Base-by-base conservation (phyloP, 2,888 invertebrate species). In the Escarpia spicata region DNA sequence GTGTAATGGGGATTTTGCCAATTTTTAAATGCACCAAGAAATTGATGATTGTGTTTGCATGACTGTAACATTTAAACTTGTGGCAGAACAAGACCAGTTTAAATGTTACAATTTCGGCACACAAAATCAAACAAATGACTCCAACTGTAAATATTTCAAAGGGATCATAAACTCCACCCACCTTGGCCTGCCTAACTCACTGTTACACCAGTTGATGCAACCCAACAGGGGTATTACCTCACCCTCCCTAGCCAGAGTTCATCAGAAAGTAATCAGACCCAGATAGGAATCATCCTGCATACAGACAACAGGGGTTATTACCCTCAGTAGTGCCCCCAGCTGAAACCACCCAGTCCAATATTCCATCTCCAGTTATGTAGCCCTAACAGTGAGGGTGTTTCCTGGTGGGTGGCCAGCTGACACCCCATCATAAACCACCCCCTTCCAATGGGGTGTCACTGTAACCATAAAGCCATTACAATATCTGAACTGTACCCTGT, bases 311-410 rank as follows among this genome's bases (percentile, higher is more conserved):
- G 19, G 19, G 75, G n/a, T 75, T 75, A 75, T 75, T 75, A 75
- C 75, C 75, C 75, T n/a, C n/a, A 19, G 19, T 75, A 75, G 19
- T 75, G 26, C 75, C 75, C 75, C 75, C 75, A 75, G 75, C n/a
- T 75, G 75, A 75, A 75, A 3, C 26, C 26, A 26, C 75, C 75
- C 26, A 75, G 75, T 75, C 26, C 75, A 75, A 75, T 75, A 75
- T 75, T 75, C 75, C n/a, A 75, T 75, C 75, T 75, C 75, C 75
- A 75, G 75, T 75, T 75, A 75, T 75, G 75, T 75, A 75, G 75
- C 75, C n/a, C 75, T 75, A 75, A 26, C 26, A 75, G 75, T 75
- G 26, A 75, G 75, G 75, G 75, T 75, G 75, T 75, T 75, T 75
- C 3, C n/a, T n/a, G 19, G 75, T 75, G 75, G 75, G 75, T 75